These are phyloP conservation scores for Gnatocerus cornutus DNA, from an alignment of 2,888 invertebrate species.

Conservation along the genomic window DNA sequence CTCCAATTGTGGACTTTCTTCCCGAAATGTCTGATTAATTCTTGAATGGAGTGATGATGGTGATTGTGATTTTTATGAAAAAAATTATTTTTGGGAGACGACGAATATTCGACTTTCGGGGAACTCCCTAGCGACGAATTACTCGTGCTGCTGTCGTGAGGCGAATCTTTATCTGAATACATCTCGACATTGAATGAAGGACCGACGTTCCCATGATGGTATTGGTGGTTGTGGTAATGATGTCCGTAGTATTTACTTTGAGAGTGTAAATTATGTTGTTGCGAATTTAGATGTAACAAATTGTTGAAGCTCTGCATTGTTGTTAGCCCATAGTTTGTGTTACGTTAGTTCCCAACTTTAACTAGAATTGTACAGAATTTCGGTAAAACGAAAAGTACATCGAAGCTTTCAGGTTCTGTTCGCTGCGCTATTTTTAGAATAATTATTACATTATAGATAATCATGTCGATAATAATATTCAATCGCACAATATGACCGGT, in stretches of 20 bases:
- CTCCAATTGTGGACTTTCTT: constrained; percentile 85
- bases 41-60: constrained; percentile 81
- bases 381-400: neutral
- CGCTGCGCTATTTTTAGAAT: neutral
- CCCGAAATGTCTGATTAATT: constrained; percentile 83
- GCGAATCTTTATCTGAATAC: constrained; percentile 63
- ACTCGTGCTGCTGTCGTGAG: constrained; percentile 52
- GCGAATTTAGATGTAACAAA: constrained; percentile 64
- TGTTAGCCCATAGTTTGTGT: constrained; percentile 50
- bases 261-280: constrained; percentile 65
- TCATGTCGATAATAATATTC: neutral
- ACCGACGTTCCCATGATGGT: constrained; percentile 24
- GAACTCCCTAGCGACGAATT: constrained; percentile 54
- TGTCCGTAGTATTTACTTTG: constrained; percentile 44
- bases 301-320: constrained; percentile 68
- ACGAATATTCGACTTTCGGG: constrained; percentile 56
- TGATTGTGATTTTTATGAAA: constrained; percentile 66
- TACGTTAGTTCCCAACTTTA: neutral
- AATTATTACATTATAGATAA: neutral
- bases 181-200: constrained; percentile 59
- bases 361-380: neutral
- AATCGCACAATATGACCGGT: too few relatives aligned
- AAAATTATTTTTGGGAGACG: constrained; percentile 52
- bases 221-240: constrained; percentile 59
- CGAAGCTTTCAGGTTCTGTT: constrained; percentile 16